Evolutionary conservation across 2,113 vertebrate species (phyloP).

Genomic region (Eurypyga helias): DNA sequence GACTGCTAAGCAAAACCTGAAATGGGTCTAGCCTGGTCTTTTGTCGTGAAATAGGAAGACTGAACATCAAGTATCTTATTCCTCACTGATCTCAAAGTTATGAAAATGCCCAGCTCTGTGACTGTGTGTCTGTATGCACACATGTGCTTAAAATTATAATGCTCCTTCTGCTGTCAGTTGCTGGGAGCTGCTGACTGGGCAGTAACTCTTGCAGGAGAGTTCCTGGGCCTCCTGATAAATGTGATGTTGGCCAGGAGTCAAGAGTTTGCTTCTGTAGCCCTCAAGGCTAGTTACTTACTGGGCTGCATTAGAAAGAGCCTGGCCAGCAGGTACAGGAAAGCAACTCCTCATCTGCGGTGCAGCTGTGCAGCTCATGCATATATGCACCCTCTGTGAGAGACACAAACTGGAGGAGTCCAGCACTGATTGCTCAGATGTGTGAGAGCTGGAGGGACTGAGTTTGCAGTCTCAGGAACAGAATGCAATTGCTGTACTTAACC

Average conservation of each 20-base stretch:
- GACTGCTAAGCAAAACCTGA: not conserved
- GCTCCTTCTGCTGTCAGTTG: not conserved
- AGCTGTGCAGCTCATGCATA: not conserved
- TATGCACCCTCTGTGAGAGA: accelerated
- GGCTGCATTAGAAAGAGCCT: not conserved
- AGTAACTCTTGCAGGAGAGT: not conserved
- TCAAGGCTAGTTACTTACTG: accelerated
- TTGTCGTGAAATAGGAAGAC: not conserved
- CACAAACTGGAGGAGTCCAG: accelerated
- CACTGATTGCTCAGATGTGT: accelerated
- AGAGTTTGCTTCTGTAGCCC: not conserved
- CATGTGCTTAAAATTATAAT: not conserved
- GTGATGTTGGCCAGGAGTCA: not conserved
- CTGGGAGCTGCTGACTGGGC: not conserved
- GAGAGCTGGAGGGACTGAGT: not conserved
- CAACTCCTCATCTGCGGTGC: not conserved
- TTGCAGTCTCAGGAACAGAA: not conserved
- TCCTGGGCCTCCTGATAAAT: not conserved
- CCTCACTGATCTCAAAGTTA: not conserved
- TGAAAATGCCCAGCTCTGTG: not conserved
- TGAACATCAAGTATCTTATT: not conserved
- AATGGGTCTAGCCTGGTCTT: not conserved
- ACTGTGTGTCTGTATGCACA: accelerated
- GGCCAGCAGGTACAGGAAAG: not conserved
- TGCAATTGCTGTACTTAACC: not conserved